Evolutionary conservation across 1,140 invertebrate species (phyloP), one percentile per base, ranked within the genome.

Genomic region (Polyergus mexicanus): DNA sequence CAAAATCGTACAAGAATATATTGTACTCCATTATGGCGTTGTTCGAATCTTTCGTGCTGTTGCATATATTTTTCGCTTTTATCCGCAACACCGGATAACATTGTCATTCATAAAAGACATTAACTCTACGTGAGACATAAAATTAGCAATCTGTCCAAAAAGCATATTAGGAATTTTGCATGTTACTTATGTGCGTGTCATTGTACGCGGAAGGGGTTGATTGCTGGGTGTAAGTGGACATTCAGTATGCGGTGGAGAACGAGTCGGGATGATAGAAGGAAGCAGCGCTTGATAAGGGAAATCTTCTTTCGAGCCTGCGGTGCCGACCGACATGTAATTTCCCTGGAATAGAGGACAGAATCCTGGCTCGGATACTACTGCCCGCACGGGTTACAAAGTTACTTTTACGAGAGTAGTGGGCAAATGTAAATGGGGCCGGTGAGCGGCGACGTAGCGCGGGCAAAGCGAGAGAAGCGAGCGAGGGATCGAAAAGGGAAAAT

Each of bases 361-460:
- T 92, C 88, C 90, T 88, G 88, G 75, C 78, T 72, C 44, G 89
- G 87, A 65, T 81, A 87, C 81, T 80, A 86, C 83, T 88, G 84
- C 86, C 81, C 86, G 77, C 86, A 65, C 83, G 74, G 91, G 91
- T 93, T 93, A 91, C 92, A 86, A 93, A 94, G 93, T 94, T 93
- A 93, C 92, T 93, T 94, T 94, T 93, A 93, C 90, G 92, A 93
- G 89, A 92, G 88, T 86, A 90, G 84, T 75, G 89, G 84, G 91
- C 90, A 90, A 93, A 94, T 94, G 93, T 94, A 94, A 94, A 94
- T 92, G 93, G 86, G 62, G 35, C 66, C 65, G 63, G 44, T 38
- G 86, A 77, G 28, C 84, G 69, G 69, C 68, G 86, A 54, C 74
- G 54, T 69, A 75, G 69, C 80, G 65, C 28, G 32, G 44, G 68